Percentiles rank a stretch among this genome's conserved stretches.
phyloP scores from a whole-genome alignment of 2,888 invertebrate species.

The Ephialtes manifestator region DNA sequence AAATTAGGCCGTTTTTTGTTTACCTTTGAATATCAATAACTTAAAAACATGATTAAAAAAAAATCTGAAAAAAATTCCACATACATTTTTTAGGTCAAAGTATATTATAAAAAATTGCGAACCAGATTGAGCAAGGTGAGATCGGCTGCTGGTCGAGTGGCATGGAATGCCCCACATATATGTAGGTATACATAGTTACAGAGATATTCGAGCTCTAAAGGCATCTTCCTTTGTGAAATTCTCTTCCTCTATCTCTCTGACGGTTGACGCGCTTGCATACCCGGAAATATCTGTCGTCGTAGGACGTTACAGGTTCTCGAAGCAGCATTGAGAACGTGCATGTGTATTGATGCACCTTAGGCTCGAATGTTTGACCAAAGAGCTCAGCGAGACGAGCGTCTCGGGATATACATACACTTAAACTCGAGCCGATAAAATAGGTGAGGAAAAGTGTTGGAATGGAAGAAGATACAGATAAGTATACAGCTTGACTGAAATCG shows the following conservation, averaged over 20 bases:
- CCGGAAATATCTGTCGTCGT: slow-evolving; percentile 57
- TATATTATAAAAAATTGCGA: no score
- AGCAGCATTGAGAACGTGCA: slow-evolving; percentile 42
- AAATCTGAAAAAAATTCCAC: no score
- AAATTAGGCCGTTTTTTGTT: no score
- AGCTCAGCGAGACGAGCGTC: neutral
- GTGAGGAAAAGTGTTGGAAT: slow-evolving; percentile 6
- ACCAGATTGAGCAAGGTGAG: no score
- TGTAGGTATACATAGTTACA: slow-evolving; percentile 13
- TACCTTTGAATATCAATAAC: no score
- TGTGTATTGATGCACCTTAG: slow-evolving; percentile 56
- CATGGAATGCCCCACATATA: no score
- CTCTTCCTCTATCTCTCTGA: slow-evolving; percentile 39
- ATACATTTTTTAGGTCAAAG: no score
- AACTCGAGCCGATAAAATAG: neutral
- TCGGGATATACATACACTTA: slow-evolving; percentile 7
- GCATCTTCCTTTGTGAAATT: slow-evolving; percentile 54
- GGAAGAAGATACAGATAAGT: slow-evolving; percentile 3
- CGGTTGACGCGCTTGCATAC: slow-evolving; percentile 50
- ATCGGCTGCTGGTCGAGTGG: no score
- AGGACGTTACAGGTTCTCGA: slow-evolving; percentile 44
- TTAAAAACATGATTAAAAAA: no score
- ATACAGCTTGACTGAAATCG: slow-evolving; percentile 32
- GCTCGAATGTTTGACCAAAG: slow-evolving; percentile 38
- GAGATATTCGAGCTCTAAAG: slow-evolving; percentile 28